Base-by-base conservation (phyloP, 2,888 invertebrate species). In the Parnassius glacialis region DNA sequence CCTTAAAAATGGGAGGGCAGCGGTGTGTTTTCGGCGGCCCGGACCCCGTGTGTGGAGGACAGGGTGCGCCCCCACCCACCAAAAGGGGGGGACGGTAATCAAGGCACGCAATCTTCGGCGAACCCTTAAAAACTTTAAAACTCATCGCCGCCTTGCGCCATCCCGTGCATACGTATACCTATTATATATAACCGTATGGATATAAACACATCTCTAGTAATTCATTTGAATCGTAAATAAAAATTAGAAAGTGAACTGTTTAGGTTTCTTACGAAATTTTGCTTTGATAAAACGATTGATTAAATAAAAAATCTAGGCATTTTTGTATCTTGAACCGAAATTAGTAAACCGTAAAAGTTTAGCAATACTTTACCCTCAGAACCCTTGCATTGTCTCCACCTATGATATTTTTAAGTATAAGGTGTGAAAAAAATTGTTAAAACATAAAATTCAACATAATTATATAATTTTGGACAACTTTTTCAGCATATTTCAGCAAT, bases 61-160 rank as follows among this genome's bases (percentile, higher is more conserved):
- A 55, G 70, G 67, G 65, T 52, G 57, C 61, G 52, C 60, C 73
- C 71, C 71, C 74, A 76, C 79, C 75, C 71, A 42, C 51, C 9
- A 13, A 65, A 43, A 16, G 74, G 74, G 68, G 75, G 81, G 82
- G 83, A 76, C 84, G 87, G 90, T 92, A 92, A 92, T 93, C 93
- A 93, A 93, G 92, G 92, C 93, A 92, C 93, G 93, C 93, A 93
- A 92, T 93, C 93, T 93, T 93, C 92, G 92, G 84, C 85, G 90
- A 91, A 92, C 92, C 92, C 92, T 92, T 92, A 92, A 93, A 93
- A 93, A 90, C 92, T 93, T 93, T 90, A 91, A 92, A 92, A 91
- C 91, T 91, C 90, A 90, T 90, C 87, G 87, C 80, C 87, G 85
- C 87, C 80, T 85, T 72, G 75, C 79, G 68, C 71, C 69, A 68